Conservation (phyloP, 2,113 vertebrate genomes). For the Paratilapia polleni region DNA sequence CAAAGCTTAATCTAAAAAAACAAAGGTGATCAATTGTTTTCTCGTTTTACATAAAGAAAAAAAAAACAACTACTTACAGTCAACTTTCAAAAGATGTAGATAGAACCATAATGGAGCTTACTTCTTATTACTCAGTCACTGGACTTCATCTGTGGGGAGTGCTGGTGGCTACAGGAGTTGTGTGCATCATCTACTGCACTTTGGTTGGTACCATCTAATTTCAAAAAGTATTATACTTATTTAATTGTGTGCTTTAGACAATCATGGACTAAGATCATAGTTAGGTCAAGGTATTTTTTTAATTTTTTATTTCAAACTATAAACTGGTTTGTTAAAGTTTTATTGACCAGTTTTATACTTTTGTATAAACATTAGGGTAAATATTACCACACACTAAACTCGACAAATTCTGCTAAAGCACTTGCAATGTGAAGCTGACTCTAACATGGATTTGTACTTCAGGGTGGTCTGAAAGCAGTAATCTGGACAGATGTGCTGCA, state of each 20-base stretch:
- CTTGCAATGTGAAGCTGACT: neutral
- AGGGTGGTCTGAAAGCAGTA: conserved; percentile 86
- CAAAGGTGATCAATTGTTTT: neutral
- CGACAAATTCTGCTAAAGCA: fast-evolving
- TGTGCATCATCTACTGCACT: conserved; percentile 85
- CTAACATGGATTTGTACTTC: conserved; percentile 4
- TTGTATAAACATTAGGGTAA: neutral
- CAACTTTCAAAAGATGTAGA: neutral
- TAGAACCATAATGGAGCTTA: neutral
- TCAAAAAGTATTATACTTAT: neutral
- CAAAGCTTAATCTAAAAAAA: neutral
- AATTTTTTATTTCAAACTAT: neutral
- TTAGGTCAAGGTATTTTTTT: neutral
- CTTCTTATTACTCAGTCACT: conserved; percentile 74
- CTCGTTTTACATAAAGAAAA: neutral
- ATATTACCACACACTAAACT: neutral
- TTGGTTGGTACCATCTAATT: conserved; percentile 74
- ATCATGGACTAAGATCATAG: neutral
- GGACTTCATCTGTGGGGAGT: conserved; percentile 85
- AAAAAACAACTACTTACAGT: neutral
- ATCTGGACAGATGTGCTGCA: conserved; percentile 86
- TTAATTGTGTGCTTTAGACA: neutral
- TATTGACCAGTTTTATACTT: neutral
- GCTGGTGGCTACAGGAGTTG: conserved; percentile 80
- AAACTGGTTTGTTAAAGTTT: neutral